phyloP scores from a whole-genome alignment of 2,113 vertebrate genomes.

The Opisthocomus hoazin region DNA sequence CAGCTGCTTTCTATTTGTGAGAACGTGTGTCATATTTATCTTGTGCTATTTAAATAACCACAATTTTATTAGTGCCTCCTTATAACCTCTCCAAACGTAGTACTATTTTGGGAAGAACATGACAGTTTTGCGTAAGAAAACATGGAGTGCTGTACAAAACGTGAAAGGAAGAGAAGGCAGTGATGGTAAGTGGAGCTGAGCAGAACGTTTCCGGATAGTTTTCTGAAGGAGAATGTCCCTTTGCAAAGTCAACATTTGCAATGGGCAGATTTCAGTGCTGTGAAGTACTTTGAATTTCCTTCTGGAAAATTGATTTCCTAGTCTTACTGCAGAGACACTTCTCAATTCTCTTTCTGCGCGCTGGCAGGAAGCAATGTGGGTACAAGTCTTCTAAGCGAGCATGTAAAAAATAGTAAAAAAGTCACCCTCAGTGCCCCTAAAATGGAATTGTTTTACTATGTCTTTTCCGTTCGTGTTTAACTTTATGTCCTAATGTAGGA shows the following conservation, averaged over 20 bases:
- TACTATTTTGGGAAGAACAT: slow-evolving; percentile 5
- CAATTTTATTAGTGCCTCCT: slow-evolving; percentile 18
- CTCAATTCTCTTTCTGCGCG: not conserved
- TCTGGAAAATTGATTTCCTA: not conserved
- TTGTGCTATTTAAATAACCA: slow-evolving; percentile 29
- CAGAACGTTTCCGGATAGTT: not conserved
- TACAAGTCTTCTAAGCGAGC: not conserved
- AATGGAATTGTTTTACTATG: not conserved
- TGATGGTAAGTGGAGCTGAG: not conserved
- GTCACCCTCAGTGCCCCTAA: not conserved
- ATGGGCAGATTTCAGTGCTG: not conserved
- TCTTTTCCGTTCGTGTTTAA: not conserved
- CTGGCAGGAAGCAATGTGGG: not conserved
- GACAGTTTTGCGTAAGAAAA: not conserved
- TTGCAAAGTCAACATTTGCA: slow-evolving; percentile 5
- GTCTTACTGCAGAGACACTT: not conserved
- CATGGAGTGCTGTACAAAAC: not conserved
- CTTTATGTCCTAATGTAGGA: not conserved
- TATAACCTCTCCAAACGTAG: not conserved
- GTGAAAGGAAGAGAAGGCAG: not conserved
- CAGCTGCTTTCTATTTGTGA: slow-evolving; percentile 41
- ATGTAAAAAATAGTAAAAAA: not conserved
- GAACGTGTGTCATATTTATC: not conserved
- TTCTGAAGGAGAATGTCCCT: not conserved
- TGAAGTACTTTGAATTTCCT: slow-evolving; percentile 12